Evolutionary conservation across 23 tunicate genomes (phyloP), one percentile per base, ranked within the genome.

Genomic region (Diplosoma virens): DNA sequence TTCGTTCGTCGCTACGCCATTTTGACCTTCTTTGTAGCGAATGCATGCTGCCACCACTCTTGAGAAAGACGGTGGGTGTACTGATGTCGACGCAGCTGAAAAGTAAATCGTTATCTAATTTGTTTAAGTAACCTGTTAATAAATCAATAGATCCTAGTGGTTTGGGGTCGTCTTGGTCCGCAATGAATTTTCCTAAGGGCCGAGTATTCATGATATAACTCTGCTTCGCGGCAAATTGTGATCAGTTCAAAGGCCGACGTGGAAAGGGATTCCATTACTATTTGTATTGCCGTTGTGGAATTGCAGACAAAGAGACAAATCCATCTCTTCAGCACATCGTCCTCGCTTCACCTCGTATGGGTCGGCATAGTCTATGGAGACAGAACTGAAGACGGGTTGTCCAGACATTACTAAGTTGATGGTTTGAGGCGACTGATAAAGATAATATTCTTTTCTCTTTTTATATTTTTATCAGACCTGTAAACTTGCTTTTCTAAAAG

Each of bases 271-370:
- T 61, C 69, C 18, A 61, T 29, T 29, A 27, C 69, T 3, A 61
- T 26, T 9, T 35, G 21, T 7, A 61, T 29, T 3, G 69, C 69
- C 6, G 69, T 27, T 11, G 69, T 61, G 9, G 21, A 34, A 29
- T 61, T 28, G n/a, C 69, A 61, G 9, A 26, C 69, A n/a, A n/a
- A n/a, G 6, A 61, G 3, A n/a, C 69, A 61, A 4, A 22, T 17
- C 69, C 69, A 61, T 61, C 35, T 28, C 30, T 29, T 61, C 69
- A 3, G 35, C 18, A 35, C 69, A 27, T 29, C 69, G 28, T 27
- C 69, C 69, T 61, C 35, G 9, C 18, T 61, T 61, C 35, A 61
- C 69, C 30, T 61, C 69, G 35, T 61, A 61, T 27, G 69, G 69
- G 6, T 35, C 35, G 18, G 69, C 34, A n/a, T 61, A 61, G 30